Conservation (phyloP, 2,797 vertebrate species). For the Gobio occitaniae region DNA sequence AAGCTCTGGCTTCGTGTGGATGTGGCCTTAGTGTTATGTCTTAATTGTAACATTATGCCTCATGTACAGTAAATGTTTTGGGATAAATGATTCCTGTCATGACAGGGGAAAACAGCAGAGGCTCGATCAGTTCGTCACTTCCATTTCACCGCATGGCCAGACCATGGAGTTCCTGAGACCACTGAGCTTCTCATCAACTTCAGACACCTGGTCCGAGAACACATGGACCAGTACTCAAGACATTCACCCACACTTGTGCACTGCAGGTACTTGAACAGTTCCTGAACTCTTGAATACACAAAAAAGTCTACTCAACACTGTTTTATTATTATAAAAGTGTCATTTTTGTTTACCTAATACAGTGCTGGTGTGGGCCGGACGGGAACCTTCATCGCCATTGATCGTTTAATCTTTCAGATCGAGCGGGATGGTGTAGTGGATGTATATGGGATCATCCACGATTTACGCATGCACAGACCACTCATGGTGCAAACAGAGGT, state of each 20-base stretch:
- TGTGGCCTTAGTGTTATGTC: background rate
- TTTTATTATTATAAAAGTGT: background rate
- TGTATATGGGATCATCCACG: conserved; percentile 87
- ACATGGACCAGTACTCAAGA: conserved; percentile 85
- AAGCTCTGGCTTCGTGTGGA: too few relatives aligned
- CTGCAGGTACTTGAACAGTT: conserved; percentile 85
- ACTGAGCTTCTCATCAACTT: conserved; percentile 94
- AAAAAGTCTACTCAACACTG: background rate
- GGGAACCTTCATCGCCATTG: conserved; percentile 94
- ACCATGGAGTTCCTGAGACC: conserved; percentile 91
- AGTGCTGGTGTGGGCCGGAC: conserved; percentile 97
- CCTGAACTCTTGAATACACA: background rate
- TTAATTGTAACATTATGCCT: background rate
- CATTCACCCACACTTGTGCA: conserved; percentile 90
- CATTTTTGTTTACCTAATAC: conserved; percentile 27
- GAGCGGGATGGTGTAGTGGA: conserved; percentile 89
- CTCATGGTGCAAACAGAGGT: conserved; percentile 99
- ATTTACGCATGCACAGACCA: conserved; percentile 90
- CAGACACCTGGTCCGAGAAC: conserved; percentile 89
- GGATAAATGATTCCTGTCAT: background rate
- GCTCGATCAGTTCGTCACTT: conserved; percentile 87
- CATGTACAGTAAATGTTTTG: background rate
- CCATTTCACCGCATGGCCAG: conserved; percentile 97
- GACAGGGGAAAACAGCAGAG: conserved; percentile 83
- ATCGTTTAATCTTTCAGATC: conserved; percentile 91